These are phyloP conservation scores for Zaprionus capensis DNA, from an alignment of 1,140 invertebrate genomes.

Conservation along the genomic window DNA sequence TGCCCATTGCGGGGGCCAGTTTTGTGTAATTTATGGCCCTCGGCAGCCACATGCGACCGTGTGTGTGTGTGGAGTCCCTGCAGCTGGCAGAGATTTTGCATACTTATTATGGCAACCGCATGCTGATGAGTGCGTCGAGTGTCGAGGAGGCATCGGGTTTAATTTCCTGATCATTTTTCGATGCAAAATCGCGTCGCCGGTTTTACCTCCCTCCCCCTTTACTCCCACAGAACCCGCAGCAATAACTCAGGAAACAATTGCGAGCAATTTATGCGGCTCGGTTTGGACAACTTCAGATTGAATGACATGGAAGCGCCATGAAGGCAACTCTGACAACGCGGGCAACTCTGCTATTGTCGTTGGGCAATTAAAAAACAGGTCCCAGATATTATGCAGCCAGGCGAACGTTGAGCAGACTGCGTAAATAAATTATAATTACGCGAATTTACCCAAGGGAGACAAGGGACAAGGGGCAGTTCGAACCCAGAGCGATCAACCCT, in stretches of 20 bases:
- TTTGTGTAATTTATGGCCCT: conserved; percentile 77
- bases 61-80: conserved; percentile 9
- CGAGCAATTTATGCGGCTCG: conserved; percentile 60
- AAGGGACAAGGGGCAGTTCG: conserved; percentile 24
- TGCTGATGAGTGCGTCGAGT: conserved; percentile 54
- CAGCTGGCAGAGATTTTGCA: conserved; percentile 64
- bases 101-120: conserved; percentile 60
- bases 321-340: conserved; percentile 24
- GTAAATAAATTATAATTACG: conserved; percentile 75
- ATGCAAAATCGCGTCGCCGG: conserved; percentile 55
- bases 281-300: conserved; percentile 24
- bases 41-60: conserved; percentile 34
- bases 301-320: conserved; percentile 32
- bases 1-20: conserved; percentile 35
- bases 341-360: conserved; percentile 18
- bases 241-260: conserved; percentile 72
- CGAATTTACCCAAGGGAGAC: conserved; percentile 24
- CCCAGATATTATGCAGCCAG: conserved; percentile 39
- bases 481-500: conserved; percentile 41
- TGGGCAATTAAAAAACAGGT: conserved; percentile 65
- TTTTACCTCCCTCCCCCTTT: not conserved
- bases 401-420: conserved; percentile 33
- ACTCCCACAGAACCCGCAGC: conserved; percentile 16
- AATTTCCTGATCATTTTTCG: conserved; percentile 72
- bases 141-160: conserved; percentile 32